Evolutionary conservation across 2,113 vertebrate genomes (phyloP).

Genomic region (Cyprinus carpio): DNA sequence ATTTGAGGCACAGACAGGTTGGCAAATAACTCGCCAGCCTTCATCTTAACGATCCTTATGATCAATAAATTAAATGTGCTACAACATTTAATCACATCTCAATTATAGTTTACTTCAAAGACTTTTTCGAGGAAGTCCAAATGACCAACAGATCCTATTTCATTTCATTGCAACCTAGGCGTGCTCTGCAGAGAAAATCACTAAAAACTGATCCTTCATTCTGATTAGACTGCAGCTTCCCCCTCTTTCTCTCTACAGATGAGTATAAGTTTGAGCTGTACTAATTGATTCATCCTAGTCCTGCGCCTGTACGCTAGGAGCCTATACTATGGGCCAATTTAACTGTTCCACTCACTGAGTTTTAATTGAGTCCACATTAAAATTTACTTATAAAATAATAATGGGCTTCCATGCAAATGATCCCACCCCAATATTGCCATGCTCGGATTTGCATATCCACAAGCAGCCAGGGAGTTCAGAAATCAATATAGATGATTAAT

Average conservation of each 20-base stretch:
- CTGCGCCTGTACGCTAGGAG: slow-evolving; percentile 61
- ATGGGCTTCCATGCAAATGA: slow-evolving; percentile 79
- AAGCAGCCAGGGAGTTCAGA: slow-evolving; percentile 78
- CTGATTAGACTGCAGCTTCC: slow-evolving; percentile 68
- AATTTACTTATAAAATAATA: slow-evolving; percentile 84
- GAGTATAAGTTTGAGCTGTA: slow-evolving; percentile 70
- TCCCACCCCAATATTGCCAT: slow-evolving; percentile 72
- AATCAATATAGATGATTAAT: slow-evolving; percentile 86
- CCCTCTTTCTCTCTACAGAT: slow-evolving; percentile 62
- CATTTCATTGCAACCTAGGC: neutral
- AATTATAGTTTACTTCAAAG: slow-evolving; percentile 27
- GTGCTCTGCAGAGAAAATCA: slow-evolving; percentile 9
- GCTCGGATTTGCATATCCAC: slow-evolving; percentile 76
- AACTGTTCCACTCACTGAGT: slow-evolving; percentile 76
- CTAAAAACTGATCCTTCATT: slow-evolving; percentile 12
- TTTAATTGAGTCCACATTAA: slow-evolving; percentile 84
- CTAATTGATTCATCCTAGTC: slow-evolving; percentile 77
- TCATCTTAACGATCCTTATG: slow-evolving; percentile 18
- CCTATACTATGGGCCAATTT: slow-evolving; percentile 76
- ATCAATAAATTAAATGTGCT: slow-evolving; percentile 20
- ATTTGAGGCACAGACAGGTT: neutral
- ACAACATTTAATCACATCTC: slow-evolving; percentile 32
- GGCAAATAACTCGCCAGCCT: neutral
- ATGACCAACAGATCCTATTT: neutral
- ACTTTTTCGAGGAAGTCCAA: neutral